Evolutionary conservation across 2,888 invertebrate species (phyloP).

Genomic region (Rhamphomyia laevipes): DNA sequence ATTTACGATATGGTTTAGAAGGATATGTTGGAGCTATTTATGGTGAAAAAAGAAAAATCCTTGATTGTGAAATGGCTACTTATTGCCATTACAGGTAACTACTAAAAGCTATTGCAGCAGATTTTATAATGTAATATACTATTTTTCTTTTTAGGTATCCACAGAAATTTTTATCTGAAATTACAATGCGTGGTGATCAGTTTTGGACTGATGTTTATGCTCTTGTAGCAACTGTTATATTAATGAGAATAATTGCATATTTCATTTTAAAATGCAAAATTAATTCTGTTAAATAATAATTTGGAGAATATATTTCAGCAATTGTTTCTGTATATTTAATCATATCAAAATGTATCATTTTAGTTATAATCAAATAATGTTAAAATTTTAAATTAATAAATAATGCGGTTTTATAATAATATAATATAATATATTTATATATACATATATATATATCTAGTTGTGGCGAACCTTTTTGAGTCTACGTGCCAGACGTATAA

Average conservation of each 20-base stretch:
- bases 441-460: too few relatives aligned
- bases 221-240: slow-evolving; percentile 52
- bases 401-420: too few relatives aligned
- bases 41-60: slow-evolving; percentile 57
- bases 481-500: too few relatives aligned
- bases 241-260: slow-evolving; percentile 55
- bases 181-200: slow-evolving; percentile 68
- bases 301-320: too few relatives aligned
- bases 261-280: slow-evolving; percentile 68
- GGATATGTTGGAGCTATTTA: slow-evolving; percentile 77
- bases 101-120: background rate
- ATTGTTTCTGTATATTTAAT: background rate
- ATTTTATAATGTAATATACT: background rate
- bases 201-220: slow-evolving; percentile 76
- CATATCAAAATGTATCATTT: background rate
- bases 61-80: slow-evolving; percentile 60
- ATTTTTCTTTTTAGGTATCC: slow-evolving; percentile 47
- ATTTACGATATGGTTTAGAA: slow-evolving; percentile 82
- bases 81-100: slow-evolving; percentile 69
- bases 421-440: too few relatives aligned
- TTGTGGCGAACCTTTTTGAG: too few relatives aligned
- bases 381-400: too few relatives aligned
- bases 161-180: slow-evolving; percentile 64
- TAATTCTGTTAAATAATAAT: slow-evolving; percentile 34
- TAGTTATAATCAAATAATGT: too few relatives aligned